These are phyloP conservation scores for Patella depressa DNA, from an alignment of 2,888 invertebrate genomes.

Conservation along the genomic window DNA sequence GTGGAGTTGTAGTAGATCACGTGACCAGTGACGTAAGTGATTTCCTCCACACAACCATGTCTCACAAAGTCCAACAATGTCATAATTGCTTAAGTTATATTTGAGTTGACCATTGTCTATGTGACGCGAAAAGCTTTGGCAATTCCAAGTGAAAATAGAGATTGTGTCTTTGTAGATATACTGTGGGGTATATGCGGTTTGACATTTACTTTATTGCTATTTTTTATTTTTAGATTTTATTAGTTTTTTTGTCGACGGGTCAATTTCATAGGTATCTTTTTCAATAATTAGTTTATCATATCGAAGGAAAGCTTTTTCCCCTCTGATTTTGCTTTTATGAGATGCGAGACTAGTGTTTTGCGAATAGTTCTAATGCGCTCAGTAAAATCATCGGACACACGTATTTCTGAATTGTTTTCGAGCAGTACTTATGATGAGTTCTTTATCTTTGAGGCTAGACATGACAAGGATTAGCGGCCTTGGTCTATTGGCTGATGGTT, in stretches of 20 bases:
- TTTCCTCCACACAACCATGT: too few relatives aligned
- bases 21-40: too few relatives aligned
- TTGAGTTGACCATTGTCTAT: too few relatives aligned
- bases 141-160: too few relatives aligned
- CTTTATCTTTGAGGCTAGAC: not conserved
- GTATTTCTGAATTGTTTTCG: not conserved
- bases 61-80: too few relatives aligned
- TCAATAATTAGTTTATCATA: conserved; percentile 18
- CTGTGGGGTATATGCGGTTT: not conserved
- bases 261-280: not conserved
- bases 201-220: not conserved
- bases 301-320: conserved; percentile 13
- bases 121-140: too few relatives aligned
- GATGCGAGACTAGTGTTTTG: conserved; percentile 3
- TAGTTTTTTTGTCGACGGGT: not conserved
- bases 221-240: not conserved
- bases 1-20: too few relatives aligned
- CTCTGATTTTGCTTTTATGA: conserved; percentile 4
- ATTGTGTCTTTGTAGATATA: too few relatives aligned
- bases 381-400: conserved; percentile 11
- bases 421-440: not conserved
- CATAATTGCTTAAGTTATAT: too few relatives aligned
- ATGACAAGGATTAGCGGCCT: not conserved
- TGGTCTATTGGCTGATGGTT: not conserved
- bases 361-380: not conserved